These are phyloP conservation scores for Iguana delicatissima DNA, from an alignment of 2,797 vertebrate species.

Conservation along the genomic window DNA sequence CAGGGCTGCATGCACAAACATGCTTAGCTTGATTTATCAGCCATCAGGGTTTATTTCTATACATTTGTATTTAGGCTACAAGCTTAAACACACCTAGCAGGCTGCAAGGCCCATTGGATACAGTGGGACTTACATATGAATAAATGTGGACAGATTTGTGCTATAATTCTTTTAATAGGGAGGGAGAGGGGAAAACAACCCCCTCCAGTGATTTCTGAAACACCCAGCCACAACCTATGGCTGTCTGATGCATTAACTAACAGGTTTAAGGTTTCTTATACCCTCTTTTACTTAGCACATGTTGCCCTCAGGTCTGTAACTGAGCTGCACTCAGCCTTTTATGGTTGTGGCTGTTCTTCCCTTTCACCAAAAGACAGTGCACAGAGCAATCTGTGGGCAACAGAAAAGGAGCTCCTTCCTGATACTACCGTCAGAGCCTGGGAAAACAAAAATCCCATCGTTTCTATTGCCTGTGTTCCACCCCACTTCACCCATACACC, in stretches of 20 bases:
- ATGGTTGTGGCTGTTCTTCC: conserved; percentile 54
- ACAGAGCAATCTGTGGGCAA: neutral
- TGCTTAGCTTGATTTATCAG: neutral
- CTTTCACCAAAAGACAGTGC: conserved; percentile 75
- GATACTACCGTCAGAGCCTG: conserved; percentile 80
- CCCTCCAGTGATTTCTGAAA: conserved; percentile 9
- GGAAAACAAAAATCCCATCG: conserved; percentile 83
- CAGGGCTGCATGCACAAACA: neutral
- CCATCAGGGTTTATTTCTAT: neutral
- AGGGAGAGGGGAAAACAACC: neutral
- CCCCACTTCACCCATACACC: conserved; percentile 81
- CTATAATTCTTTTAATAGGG: neutral
- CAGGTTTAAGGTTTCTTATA: conserved; percentile 82
- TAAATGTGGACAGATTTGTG: neutral
- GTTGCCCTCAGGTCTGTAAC: conserved; percentile 87
- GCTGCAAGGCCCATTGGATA: neutral
- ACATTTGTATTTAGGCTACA: neutral
- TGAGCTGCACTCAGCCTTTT: conserved; percentile 82
- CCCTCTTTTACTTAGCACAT: conserved; percentile 85
- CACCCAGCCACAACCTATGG: conserved; percentile 40
- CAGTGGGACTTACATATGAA: neutral
- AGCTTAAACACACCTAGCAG: neutral
- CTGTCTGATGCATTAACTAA: conserved; percentile 59
- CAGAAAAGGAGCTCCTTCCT: conserved; percentile 50
- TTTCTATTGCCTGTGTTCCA: conserved; percentile 84